phyloP scores from a whole-genome alignment of 2,113 vertebrate genomes.

The Gorsachius goisagi region DNA sequence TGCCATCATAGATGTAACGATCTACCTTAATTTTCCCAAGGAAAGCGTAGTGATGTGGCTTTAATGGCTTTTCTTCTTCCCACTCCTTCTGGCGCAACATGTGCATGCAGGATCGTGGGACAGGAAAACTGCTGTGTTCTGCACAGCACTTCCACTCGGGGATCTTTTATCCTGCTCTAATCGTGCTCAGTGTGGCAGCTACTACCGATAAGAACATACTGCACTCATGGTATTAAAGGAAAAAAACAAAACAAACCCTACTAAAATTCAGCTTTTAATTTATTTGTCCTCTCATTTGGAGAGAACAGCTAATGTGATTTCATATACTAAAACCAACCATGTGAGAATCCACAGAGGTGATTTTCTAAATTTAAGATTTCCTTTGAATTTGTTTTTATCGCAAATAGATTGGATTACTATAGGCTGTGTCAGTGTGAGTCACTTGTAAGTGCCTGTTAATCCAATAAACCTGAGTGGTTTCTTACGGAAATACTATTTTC shows the following conservation, averaged over 20 bases:
- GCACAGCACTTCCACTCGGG: neutral
- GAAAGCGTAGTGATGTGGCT: neutral
- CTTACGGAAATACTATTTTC: slow-evolving; percentile 34
- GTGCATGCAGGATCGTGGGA: neutral
- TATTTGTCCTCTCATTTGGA: neutral
- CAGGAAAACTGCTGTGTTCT: neutral
- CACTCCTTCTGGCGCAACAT: neutral
- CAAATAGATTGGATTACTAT: slow-evolving; percentile 15
- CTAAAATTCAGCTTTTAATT: neutral
- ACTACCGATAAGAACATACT: neutral
- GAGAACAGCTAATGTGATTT: slow-evolving; percentile 8
- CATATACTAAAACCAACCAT: neutral
- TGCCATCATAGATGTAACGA: neutral
- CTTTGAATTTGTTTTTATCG: slow-evolving; percentile 16
- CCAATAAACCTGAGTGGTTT: slow-evolving; percentile 48
- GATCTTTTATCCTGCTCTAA: neutral
- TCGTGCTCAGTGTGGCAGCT: neutral
- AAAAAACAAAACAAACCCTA: neutral
- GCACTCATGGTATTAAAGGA: neutral
- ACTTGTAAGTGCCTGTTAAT: slow-evolving; percentile 55
- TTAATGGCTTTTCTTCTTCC: neutral
- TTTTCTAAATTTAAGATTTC: slow-evolving; percentile 33
- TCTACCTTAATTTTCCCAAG: neutral
- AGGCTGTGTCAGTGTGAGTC: slow-evolving; percentile 42
- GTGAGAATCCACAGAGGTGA: neutral